phyloP scores from a whole-genome alignment of 2,113 vertebrate genomes.

The Chlorodrepanis virens region DNA sequence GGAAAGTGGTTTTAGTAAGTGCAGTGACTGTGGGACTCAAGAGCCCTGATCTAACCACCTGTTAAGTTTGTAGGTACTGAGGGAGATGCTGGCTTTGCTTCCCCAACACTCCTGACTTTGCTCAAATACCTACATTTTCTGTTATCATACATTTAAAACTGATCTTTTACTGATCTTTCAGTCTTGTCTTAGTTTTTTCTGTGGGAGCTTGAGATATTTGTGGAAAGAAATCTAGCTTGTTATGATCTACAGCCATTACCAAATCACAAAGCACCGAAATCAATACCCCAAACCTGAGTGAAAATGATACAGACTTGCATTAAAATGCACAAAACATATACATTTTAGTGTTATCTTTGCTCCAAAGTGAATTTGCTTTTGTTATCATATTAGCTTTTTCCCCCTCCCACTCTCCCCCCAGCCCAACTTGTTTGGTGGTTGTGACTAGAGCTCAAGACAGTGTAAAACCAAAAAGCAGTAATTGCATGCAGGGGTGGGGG shows the following conservation, averaged over 20 bases:
- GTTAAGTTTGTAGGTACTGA: not conserved
- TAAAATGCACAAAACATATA: not conserved
- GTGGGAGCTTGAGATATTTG: not conserved
- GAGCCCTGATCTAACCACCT: not conserved
- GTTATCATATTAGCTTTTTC: not conserved
- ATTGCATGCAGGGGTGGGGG: not conserved
- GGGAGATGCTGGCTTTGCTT: not conserved
- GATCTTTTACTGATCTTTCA: not conserved
- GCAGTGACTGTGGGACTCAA: not conserved
- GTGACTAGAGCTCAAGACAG: not conserved
- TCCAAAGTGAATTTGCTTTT: not conserved
- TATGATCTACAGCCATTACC: not conserved
- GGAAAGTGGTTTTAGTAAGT: not conserved
- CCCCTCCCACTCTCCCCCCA: not conserved
- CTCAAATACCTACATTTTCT: not conserved
- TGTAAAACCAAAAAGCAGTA: not conserved
- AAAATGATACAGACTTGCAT: not conserved
- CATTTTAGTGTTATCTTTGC: not conserved
- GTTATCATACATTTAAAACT: not conserved
- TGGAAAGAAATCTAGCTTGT: slow-evolving; percentile 7
- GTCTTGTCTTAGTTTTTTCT: not conserved
- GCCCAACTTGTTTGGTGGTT: not conserved
- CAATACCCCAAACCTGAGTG: not conserved
- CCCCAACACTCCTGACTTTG: not conserved
- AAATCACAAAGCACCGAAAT: not conserved